Evolutionary conservation across 2,113 vertebrate genomes (phyloP), one percentile per base, ranked within the genome.

Genomic region (Motacilla tschutschensis): DNA sequence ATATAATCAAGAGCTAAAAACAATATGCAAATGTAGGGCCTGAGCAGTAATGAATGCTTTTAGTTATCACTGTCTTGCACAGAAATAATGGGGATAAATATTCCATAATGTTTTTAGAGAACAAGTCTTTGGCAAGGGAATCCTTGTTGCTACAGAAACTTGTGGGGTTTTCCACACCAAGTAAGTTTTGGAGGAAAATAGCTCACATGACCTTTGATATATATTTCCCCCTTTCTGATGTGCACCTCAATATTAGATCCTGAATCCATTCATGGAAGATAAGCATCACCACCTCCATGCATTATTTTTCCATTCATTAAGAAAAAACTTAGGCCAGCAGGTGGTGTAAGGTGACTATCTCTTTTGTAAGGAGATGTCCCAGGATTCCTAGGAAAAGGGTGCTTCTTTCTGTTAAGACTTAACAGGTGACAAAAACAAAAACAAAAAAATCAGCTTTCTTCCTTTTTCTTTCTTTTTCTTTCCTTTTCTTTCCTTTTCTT

Each of bases 21-120:
- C 22, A 71, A 51, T 35, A 84, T 35, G 60, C 55, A 89, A 85
- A 88, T 83, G 5, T 24, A 67, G 25, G 15, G 11, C 76, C n/a
- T 48, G 43, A 92, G 14, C 19, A 58, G 28, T 40, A 88, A 79
- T 25, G n/a, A 74, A 72, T 43, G 40, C 2, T 47, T 94, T 88
- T 81, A 89, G 57, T 79, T 80, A 90, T 36, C 48, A 33, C 10
- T 63, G 14, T 35, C n/a, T 87, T 70, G 20, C 20, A 35, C 7
- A 88, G 66, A 85, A 57, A 33, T 63, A 91, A 89, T 74, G 40
- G 36, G 36, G 36, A 77, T 77, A 94, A 93, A 84, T 91, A 91
- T 78, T 65, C 82, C 21, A 55, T 74, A 83, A 72, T 65, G 33
- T 59, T 79, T 28, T 38, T 16, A 3, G 38, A 85, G 64, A 90